Evolutionary conservation across 2,888 invertebrate genomes (phyloP).

Genomic region (Hemistola chrysoprasaria): DNA sequence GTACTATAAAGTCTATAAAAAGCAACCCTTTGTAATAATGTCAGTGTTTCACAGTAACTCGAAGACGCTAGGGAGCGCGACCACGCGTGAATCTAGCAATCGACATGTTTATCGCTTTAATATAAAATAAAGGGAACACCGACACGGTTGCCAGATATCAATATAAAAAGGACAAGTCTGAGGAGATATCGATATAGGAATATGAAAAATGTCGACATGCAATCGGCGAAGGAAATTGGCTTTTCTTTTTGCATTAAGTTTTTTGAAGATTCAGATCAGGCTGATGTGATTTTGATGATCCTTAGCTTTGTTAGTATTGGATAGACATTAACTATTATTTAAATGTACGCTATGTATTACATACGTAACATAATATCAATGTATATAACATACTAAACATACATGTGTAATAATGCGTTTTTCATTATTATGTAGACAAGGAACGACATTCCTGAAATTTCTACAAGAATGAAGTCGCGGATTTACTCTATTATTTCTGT

Average conservation of each 20-base stretch:
- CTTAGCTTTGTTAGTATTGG: background rate
- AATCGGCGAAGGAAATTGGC: slow-evolving; percentile 66
- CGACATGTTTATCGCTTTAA: slow-evolving; percentile 82
- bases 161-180: slow-evolving; percentile 14
- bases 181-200: slow-evolving; percentile 53
- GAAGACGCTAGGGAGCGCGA: slow-evolving; percentile 57
- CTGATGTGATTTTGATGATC: slow-evolving; percentile 32
- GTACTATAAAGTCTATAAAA: too few species aligned
- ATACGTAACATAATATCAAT: too few species aligned
- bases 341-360: too few species aligned
- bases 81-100: slow-evolving; percentile 74
- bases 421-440: too few species aligned
- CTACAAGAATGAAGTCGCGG: too few species aligned
- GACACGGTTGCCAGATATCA: slow-evolving; percentile 33
- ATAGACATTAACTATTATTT: too few species aligned
- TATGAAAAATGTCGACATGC: slow-evolving; percentile 67
- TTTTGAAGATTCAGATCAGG: slow-evolving; percentile 16
- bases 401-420: too few species aligned
- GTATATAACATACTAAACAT: too few species aligned
- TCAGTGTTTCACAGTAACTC: slow-evolving; percentile 19
- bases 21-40: background rate
- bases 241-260: slow-evolving; percentile 39
- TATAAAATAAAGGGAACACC: slow-evolving; percentile 77
- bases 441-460: too few species aligned
- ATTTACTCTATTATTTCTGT: too few species aligned